These are phyloP conservation scores for Podarcis siculus DNA, from an alignment of 2,797 vertebrate species.

Conservation along the genomic window DNA sequence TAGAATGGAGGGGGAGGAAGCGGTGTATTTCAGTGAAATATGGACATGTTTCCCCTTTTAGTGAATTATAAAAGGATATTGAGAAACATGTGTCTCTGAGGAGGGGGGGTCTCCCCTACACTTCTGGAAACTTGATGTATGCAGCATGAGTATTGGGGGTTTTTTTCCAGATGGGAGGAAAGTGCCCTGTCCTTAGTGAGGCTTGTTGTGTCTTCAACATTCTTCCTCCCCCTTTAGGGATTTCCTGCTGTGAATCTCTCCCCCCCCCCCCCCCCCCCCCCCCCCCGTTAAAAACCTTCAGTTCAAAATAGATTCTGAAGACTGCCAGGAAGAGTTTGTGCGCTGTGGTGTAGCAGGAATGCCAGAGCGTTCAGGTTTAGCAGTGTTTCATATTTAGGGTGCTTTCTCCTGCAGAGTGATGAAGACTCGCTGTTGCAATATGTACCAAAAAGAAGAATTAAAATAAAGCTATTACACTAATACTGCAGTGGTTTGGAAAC, in stretches of 20 bases:
- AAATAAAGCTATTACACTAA: not conserved
- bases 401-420: not conserved
- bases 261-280: no score
- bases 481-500: not conserved
- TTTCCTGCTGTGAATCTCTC: not conserved
- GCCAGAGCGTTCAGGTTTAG: not conserved
- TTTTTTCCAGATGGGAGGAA: not conserved
- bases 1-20: not conserved
- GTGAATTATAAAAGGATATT: not conserved
- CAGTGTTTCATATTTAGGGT: not conserved
- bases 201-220: not conserved
- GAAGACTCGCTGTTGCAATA: not conserved
- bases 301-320: conserved; percentile 10
- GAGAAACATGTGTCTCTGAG: not conserved
- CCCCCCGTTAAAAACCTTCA: not conserved
- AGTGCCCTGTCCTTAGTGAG: not conserved
- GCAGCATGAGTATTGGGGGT: not conserved
- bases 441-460: not conserved
- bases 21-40: not conserved
- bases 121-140: not conserved
- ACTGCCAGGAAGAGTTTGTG: not conserved
- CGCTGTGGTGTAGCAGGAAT: not conserved
- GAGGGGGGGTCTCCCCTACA: no score
- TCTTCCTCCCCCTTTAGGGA: not conserved
- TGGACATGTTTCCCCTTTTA: not conserved